Evolutionary conservation across 2,888 invertebrate genomes (phyloP), one percentile per base, ranked within the genome.

Genomic region (Pandemis heparana): DNA sequence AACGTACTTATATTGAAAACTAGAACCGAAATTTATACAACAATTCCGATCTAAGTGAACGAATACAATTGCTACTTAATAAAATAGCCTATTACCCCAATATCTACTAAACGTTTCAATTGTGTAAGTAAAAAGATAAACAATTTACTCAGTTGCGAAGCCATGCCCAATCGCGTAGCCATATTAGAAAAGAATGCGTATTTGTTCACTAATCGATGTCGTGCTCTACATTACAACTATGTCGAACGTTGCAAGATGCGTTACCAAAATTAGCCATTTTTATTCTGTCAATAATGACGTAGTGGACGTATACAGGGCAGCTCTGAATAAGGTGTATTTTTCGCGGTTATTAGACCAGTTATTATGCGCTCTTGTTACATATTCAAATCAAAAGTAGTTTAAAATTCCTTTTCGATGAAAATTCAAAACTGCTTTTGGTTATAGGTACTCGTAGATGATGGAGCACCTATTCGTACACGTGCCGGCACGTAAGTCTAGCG

Each of bases 181-280:
- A 74, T 70, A 74, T 74, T 74, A 74, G 73, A 74, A 74, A 67
- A 69, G 60, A 65, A 69, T 60, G 73, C 73, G 69, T 74, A 74
- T 74, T 74, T 74, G 70, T 74, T 70, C 60, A 70, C 65, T 70
- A 74, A 74, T 74, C 74, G 74, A 74, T 74, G 74, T 46, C 70
- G 60, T 70, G 74, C 74, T 74, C 74, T 43, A 74, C 41, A 74
- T 74, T 65, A 18, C 70, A 74, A 64, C 43, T 70, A 43, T 74
- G 74, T 65, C 70, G 53, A 74, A 70, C 60, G 39, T 74, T 74
- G 74, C 74, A 74, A 74, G 74, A 74, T 74, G 74, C 69, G 69
- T 53, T 46, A 51, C 38, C 48, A 51, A 65, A 65, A 65, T 65
- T 51, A 46, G 48, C 51, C 10, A 46, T 38, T 53, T 14, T 51